Evolutionary conservation across 2,888 invertebrate species (phyloP), one percentile per base, ranked within the genome.

Genomic region (Frankliniella fusca): DNA sequence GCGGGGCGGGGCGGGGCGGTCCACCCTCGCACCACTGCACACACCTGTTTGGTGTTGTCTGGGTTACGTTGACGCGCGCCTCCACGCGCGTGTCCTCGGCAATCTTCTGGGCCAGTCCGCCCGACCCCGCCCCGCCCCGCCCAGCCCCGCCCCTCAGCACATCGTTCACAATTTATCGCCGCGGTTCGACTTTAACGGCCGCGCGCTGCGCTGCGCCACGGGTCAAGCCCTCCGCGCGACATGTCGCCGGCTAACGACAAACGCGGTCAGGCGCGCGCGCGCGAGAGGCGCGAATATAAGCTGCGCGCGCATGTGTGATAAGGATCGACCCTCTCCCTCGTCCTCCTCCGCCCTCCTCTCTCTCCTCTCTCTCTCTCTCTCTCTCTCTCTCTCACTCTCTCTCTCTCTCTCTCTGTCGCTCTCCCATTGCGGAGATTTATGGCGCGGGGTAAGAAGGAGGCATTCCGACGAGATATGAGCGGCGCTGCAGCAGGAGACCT

Each of bases 351-450:
- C 38, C 38, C 38, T 5, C 38, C 38, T 38, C 38, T 38, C 38
- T 38, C n/a, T 38, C 3, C 38, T 38, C 38, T 38, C 38, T 38
- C 3, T 38, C 38, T 38, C 3, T 38, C 38, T 38, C 38, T 38
- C 38, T 38, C 5, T 38, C 38, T 5, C 38, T 38, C 38, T 38
- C 38, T 38, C 38, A 3, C 38, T 5, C 38, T 38, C 38, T 38
- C 38, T 38, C 38, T 38, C 38, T 5, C 38, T 5, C 38, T 38
- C 38, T 38, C 38, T 38, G 3, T 2, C 38, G 38, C 38, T 38
- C 38, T 38, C 70, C 70, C 70, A 76, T 76, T 76, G 70, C 23
- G 23, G 27, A 76, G 70, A 76, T 76, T 76, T 76, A 76, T 76
- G 70, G 9, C 27, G 70, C 70, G 23, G 23, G 23, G 70, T 38